Conservation (phyloP, 2,888 invertebrate genomes). For the Trichopria drosophilae region DNA sequence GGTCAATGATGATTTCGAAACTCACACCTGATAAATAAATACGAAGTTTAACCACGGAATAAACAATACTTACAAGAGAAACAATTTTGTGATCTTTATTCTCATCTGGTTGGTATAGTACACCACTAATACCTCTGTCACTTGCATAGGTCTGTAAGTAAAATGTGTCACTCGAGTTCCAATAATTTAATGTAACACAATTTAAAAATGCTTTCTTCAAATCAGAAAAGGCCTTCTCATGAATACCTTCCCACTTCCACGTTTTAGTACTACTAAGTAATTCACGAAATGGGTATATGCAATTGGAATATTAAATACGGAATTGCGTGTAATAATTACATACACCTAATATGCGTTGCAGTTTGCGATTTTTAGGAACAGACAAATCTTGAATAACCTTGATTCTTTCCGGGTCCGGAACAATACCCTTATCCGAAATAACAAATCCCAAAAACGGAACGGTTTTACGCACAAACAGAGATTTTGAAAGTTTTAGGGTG, state of each 20-base stretch:
- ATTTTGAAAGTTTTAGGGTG: slow-evolving; percentile 39
- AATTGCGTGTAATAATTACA: slow-evolving; percentile 15
- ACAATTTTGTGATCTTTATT: too few species aligned
- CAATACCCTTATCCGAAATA: not conserved
- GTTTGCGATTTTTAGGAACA: slow-evolving; percentile 33
- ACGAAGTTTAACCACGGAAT: too few species aligned
- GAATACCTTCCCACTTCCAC: slow-evolving; percentile 8
- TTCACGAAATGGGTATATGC: slow-evolving; percentile 6
- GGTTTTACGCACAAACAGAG: slow-evolving; percentile 26
- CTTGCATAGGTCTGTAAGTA: slow-evolving; percentile 27
- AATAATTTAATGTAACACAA: slow-evolving; percentile 2
- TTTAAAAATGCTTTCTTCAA: slow-evolving; percentile 5
- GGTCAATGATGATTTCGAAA: not conserved
- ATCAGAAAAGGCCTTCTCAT: slow-evolving; percentile 3
- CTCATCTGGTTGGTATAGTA: too few species aligned
- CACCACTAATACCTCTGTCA: slow-evolving; percentile 28
- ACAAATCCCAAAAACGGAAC: slow-evolving; percentile 15
- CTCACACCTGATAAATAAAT: not conserved
- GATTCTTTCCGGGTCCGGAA: slow-evolving; percentile 25
- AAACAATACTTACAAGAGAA: too few species aligned
- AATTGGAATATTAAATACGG: not conserved
- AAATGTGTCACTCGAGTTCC: slow-evolving; percentile 8
- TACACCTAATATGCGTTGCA: slow-evolving; percentile 30
- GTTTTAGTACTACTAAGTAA: not conserved
- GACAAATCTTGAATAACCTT: slow-evolving; percentile 35